These are phyloP conservation scores for Babylonia areolata DNA, from an alignment of 1,140 invertebrate species.

Conservation along the genomic window DNA sequence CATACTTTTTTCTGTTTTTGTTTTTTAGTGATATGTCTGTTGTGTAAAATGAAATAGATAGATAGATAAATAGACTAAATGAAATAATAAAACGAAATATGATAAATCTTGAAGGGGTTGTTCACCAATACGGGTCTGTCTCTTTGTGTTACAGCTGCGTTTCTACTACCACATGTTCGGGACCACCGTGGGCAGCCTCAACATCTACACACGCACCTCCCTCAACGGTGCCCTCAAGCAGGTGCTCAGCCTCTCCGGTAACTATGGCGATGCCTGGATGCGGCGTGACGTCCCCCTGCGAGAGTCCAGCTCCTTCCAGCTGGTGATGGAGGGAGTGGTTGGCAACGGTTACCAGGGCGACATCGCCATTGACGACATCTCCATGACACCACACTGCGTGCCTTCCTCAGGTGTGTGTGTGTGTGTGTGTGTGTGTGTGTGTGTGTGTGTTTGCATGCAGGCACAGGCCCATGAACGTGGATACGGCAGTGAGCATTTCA, in stretches of 20 bases:
- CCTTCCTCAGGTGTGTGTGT: constrained; percentile 50
- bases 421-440: too few relatives aligned
- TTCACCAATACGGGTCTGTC: too few relatives aligned
- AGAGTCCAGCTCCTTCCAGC: constrained; percentile 63
- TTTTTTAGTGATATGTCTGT: too few relatives aligned
- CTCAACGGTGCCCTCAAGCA: constrained; percentile 52
- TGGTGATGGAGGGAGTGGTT: constrained; percentile 83
- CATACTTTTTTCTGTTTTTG: too few relatives aligned
- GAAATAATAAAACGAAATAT: neutral
- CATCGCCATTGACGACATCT: constrained; percentile 73
- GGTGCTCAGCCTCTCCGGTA: constrained; percentile 60
- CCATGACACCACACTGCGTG: constrained; percentile 60
- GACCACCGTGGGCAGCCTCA: constrained; percentile 65
- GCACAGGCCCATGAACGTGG: too few relatives aligned
- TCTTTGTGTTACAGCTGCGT: constrained; percentile 57
- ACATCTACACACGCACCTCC: constrained; percentile 66
- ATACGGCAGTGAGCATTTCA: too few relatives aligned
- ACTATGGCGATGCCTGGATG: constrained; percentile 69
- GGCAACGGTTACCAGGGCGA: constrained; percentile 67
- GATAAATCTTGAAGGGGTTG: too few relatives aligned
- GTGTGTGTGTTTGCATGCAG: too few relatives aligned
- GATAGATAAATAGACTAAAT: too few relatives aligned
- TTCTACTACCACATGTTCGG: constrained; percentile 76
- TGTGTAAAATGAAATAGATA: too few relatives aligned
- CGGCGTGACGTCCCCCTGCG: constrained; percentile 61